Evolutionary conservation across 2,797 vertebrate species (phyloP).

Genomic region (Threskiornis aethiopicus): DNA sequence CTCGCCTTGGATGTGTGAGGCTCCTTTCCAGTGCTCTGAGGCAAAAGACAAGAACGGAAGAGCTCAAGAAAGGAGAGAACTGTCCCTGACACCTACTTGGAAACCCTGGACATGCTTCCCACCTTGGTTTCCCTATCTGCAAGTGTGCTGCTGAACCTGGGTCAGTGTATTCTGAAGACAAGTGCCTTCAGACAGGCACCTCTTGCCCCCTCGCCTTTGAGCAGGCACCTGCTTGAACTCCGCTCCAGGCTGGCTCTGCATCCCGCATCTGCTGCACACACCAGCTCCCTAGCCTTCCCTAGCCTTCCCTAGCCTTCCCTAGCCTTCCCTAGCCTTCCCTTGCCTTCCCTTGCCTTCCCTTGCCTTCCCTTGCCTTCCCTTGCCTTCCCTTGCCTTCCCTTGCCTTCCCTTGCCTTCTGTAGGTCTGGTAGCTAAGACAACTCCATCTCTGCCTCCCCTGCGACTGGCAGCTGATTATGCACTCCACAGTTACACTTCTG

Average conservation of each 20-base stretch:
- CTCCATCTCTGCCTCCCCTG: background rate
- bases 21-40: background rate
- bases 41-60: background rate
- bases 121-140: background rate
- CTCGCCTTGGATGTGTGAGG: background rate
- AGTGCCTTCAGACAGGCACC: background rate
- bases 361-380: too few species aligned
- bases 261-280: background rate
- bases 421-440: background rate
- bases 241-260: background rate
- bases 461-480: background rate
- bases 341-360: too few species aligned
- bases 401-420: too few species aligned
- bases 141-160: background rate
- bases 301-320: background rate
- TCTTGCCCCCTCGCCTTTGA: background rate
- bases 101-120: background rate
- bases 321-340: too few species aligned
- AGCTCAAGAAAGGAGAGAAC: background rate
- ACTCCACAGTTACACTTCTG: background rate
- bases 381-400: too few species aligned
- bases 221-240: background rate
- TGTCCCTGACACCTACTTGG: background rate
- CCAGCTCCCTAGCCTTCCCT: too few species aligned
- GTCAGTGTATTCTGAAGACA: background rate